Conservation (phyloP, 2,888 invertebrate genomes). For the Noctua janthe region DNA sequence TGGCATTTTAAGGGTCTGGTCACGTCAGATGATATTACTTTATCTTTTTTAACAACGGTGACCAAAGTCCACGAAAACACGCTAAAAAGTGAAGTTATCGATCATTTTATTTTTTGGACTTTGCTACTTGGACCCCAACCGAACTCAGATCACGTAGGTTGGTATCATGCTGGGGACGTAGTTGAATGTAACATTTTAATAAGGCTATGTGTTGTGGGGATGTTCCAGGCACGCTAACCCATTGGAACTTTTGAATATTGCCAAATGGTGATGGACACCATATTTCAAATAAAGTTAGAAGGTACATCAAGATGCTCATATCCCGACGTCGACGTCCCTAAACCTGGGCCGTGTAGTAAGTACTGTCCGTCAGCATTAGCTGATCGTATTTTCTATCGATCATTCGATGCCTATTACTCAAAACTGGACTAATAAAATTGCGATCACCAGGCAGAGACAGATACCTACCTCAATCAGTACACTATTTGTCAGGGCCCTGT, state of each 20-base stretch:
- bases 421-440: neutral
- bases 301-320: too few relatives aligned
- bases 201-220: too few relatives aligned
- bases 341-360: too few relatives aligned
- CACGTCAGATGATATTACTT: slow-evolving; percentile 8
- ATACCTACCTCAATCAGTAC: neutral
- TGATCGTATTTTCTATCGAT: neutral
- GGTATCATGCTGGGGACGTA: too few relatives aligned
- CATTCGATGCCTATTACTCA: neutral
- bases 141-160: neutral
- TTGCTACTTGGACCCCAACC: slow-evolving; percentile 2
- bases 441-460: too few relatives aligned
- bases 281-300: too few relatives aligned
- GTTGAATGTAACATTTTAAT: too few relatives aligned
- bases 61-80: slow-evolving; percentile 12
- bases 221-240: too few relatives aligned
- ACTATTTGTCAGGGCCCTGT: neutral
- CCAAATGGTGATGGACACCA: too few relatives aligned
- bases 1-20: neutral
- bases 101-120: slow-evolving; percentile 1
- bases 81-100: neutral
- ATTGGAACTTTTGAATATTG: neutral
- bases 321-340: too few relatives aligned
- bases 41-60: neutral
- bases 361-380: neutral